A percentile compares a stretch with the other conserved stretches of the same genome.
Evolutionary conservation across 2,797 vertebrate genomes (phyloP).

Genomic region (Phoxinus dragarum): DNA sequence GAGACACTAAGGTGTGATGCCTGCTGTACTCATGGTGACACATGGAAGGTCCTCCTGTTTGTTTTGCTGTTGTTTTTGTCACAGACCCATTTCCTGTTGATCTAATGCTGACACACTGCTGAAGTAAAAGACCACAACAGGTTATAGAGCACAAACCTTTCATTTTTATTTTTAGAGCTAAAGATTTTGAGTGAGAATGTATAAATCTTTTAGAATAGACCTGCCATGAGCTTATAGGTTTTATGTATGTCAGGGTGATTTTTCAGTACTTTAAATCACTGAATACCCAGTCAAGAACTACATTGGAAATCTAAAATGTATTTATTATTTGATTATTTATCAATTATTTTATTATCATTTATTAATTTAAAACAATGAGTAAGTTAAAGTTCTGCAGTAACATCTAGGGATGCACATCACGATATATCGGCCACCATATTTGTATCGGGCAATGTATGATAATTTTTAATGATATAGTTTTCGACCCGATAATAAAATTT

Average conservation of each 20-base stretch:
- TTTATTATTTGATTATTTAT: too few relatives aligned
- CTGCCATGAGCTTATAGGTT: background rate
- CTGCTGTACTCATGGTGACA: conserved; percentile 16
- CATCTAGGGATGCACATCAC: too few relatives aligned
- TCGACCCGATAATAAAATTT: too few relatives aligned
- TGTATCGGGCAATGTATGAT: too few relatives aligned
- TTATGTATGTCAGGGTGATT: background rate
- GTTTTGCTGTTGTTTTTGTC: conserved; percentile 35
- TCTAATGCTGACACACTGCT: conserved; percentile 6
- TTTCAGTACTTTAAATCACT: background rate
- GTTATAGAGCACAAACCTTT: background rate
- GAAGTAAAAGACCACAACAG: background rate
- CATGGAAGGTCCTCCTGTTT: conserved; percentile 34
- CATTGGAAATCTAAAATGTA: background rate
- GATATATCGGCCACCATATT: too few relatives aligned
- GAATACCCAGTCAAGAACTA: too few relatives aligned
- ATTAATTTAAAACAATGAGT: background rate
- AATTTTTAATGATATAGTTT: too few relatives aligned
- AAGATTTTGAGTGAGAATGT: background rate
- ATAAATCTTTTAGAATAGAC: background rate
- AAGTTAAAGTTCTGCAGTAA: background rate
- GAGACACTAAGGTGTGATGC: background rate
- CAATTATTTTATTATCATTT: background rate
- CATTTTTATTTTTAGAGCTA: background rate
- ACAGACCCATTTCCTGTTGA: conserved; percentile 50